These are phyloP conservation scores for Cynocephalus volans DNA, from an alignment of 2,113 vertebrate species.

Conservation along the genomic window DNA sequence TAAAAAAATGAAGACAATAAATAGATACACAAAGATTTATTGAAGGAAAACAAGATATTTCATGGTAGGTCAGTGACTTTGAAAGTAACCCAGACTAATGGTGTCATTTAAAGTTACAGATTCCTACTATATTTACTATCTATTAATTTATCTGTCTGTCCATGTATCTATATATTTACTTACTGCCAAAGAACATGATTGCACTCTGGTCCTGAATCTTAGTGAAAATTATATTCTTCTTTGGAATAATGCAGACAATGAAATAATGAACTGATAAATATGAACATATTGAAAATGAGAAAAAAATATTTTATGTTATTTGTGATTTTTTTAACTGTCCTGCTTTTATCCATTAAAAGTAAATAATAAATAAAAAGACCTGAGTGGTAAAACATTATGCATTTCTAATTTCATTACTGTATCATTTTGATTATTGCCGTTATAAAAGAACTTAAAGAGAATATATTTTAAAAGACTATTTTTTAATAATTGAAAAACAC, in stretches of 20 bases:
- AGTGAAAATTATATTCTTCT: neutral
- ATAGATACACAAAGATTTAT: neutral
- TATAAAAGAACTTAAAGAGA: neutral
- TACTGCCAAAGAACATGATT: neutral
- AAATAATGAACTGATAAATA: conserved; percentile 51
- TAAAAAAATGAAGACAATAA: neutral
- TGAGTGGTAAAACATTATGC: neutral
- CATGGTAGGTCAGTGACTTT: neutral
- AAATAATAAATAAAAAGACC: neutral
- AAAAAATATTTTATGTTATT: neutral
- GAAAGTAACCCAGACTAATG: neutral
- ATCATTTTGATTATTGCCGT: neutral
- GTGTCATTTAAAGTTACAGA: neutral
- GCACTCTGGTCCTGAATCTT: neutral
- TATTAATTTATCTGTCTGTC: neutral
- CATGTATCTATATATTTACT: neutral
- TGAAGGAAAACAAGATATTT: neutral
- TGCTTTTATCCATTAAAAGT: neutral
- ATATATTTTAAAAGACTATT: neutral
- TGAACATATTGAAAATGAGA: neutral
- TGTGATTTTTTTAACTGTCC: neutral
- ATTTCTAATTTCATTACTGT: neutral
- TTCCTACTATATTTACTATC: neutral
- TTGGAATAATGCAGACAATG: neutral
- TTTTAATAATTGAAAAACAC: neutral